phyloP scores from a whole-genome alignment of 92 coral and sea anemone species.

The Umimayanthus chanpuru region DNA sequence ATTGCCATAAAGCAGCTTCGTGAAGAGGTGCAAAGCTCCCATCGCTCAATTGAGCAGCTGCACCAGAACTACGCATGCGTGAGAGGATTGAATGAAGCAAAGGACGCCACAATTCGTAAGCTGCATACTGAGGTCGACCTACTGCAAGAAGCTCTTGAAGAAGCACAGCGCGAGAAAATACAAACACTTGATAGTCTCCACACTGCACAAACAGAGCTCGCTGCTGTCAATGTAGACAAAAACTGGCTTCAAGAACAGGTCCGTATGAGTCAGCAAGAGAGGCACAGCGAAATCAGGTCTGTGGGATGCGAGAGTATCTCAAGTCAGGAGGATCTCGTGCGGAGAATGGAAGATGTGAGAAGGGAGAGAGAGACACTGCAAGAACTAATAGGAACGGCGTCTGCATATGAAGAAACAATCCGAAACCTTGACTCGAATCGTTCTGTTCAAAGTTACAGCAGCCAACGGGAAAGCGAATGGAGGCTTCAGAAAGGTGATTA shows the following conservation, averaged over 20 bases:
- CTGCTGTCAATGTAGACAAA: conserved; percentile 74
- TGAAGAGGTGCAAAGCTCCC: conserved; percentile 70
- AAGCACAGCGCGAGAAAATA: conserved; percentile 73
- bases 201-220: conserved; percentile 78
- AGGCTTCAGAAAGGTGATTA: conserved; percentile 18
- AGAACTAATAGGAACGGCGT: conserved; percentile 80
- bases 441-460: conserved; percentile 10
- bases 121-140: conserved; percentile 80
- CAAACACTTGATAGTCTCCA: conserved; percentile 68
- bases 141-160: conserved; percentile 80
- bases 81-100: conserved; percentile 72
- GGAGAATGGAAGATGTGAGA: conserved; percentile 69
- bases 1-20: conserved; percentile 77
- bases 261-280: conserved; percentile 52
- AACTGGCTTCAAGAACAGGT: conserved; percentile 82
- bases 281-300: conserved; percentile 50
- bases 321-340: conserved; percentile 59
- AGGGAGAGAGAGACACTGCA: conserved; percentile 80
- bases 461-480: conserved; percentile 40
- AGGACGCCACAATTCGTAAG: conserved; percentile 80
- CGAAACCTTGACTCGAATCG: conserved; percentile 55
- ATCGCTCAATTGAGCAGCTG: conserved; percentile 76
- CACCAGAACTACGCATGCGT: conserved; percentile 89
- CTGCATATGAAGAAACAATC: conserved; percentile 84
- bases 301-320: conserved; percentile 31